Evolutionary conservation across 2,113 vertebrate species (phyloP).

Genomic region (Heterotilapia buettikoferi): DNA sequence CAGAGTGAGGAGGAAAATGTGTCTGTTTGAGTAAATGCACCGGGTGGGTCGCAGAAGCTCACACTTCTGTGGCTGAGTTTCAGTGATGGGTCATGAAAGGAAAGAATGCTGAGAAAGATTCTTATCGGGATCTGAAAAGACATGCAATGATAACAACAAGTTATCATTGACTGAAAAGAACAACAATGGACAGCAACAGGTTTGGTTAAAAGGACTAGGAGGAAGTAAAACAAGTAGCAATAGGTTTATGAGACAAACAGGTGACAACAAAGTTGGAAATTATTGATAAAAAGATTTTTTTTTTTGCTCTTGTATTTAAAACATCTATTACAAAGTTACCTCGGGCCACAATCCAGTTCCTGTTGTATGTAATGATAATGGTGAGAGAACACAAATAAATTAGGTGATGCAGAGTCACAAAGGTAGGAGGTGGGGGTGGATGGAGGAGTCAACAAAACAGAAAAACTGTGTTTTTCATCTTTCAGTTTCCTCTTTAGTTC

Average conservation of each 20-base stretch:
- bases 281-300: background rate
- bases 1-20: background rate
- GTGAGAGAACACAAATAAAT: background rate
- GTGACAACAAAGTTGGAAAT: background rate
- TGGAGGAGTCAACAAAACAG: background rate
- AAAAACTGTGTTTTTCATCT: background rate
- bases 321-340: background rate
- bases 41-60: constrained; percentile 4
- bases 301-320: background rate
- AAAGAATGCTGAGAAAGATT: constrained; percentile 63
- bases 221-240: background rate
- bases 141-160: constrained; percentile 45
- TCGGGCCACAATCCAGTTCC: background rate
- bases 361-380: background rate
- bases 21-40: background rate
- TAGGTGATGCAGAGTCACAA: background rate
- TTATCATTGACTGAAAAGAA: background rate
- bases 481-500: background rate
- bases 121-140: constrained; percentile 45
- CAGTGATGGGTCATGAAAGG: constrained; percentile 52
- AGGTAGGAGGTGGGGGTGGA: background rate
- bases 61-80: constrained; percentile 8
- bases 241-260: background rate
- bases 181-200: background rate
- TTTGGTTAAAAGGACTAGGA: background rate